Percentiles rank a stretch among this genome's conserved stretches.
Conservation (phyloP, 2,113 vertebrate genomes). For the Cariama cristata region DNA sequence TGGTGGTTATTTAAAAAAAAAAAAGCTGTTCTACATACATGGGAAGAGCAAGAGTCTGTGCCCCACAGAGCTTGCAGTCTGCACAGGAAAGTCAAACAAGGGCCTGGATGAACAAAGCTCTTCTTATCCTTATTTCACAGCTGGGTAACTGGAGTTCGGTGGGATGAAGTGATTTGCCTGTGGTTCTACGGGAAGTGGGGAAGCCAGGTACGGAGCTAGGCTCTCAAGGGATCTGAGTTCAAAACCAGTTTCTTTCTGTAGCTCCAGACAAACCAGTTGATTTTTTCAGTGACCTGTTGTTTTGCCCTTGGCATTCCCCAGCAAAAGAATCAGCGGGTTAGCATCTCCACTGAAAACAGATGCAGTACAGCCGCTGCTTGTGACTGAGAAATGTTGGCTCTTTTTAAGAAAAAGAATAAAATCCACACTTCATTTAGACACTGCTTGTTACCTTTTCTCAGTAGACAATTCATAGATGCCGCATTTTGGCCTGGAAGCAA, state of each 20-base stretch:
- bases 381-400: background rate
- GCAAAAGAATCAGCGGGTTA: background rate
- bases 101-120: background rate
- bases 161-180: constrained; percentile 10
- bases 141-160: background rate
- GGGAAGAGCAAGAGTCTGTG: background rate
- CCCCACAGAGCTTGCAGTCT: background rate
- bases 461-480: background rate
- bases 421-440: background rate
- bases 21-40: background rate
- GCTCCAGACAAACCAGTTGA: background rate
- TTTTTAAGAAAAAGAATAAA: background rate
- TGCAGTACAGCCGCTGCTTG: background rate
- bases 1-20: background rate
- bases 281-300: background rate
- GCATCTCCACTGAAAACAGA: background rate
- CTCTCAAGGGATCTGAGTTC: background rate
- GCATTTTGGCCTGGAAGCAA: constrained; percentile 13
- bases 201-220: background rate
- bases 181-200: background rate
- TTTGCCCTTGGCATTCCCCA: constrained; percentile 2
- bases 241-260: background rate
- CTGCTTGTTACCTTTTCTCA: background rate
- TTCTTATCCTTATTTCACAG: background rate
- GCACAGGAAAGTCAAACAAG: background rate